Evolutionary conservation across 2,113 vertebrate genomes (phyloP), one percentile per base, ranked within the genome.

Genomic region (Osmerus eperlanus): DNA sequence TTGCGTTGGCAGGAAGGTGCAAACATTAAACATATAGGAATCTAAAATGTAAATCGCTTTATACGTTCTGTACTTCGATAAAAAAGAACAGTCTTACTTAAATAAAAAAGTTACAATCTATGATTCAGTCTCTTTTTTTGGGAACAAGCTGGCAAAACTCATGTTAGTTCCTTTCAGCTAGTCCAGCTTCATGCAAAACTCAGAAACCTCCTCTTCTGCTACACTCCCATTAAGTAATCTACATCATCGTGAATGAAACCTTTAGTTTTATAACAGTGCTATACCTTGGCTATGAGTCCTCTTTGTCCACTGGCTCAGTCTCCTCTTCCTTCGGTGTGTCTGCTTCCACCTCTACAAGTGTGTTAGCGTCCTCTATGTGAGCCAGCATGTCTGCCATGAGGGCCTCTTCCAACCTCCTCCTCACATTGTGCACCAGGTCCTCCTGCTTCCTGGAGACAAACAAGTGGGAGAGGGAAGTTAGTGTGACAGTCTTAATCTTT

Each of bases 361-460:
- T 87, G 3, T 93, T 74, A 0, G 92, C 89, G 78, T 98, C 96
- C 82, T 98, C 94, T 32, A 97, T 93, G 0, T 98, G 95, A 25
- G 97, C 97, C 53, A 98, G 85, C 95, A 98, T 98, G 80, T 99
- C 97, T 0, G 96, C 97, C 93, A 97, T 95, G 56, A 99, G 93
- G 0, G 96, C 97, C 71, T 98, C 96, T 84, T 99, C 97, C 56
- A 99, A 91, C 81, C 95, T 93, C 89, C 97, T 95, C 68, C 97
- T 90, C 77, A 99, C 96, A 81, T 92, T 97, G 82, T 95, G 96
- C 54, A 98, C 97, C 85, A 98, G 90, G 76, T 97, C 97, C 74
- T 98, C 97, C 79, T 98, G 97, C 80, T 96, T 99, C 91, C 97
- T 99, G 51, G 59, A 65, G 54, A 79, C 16, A 63, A 9, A 16